These are phyloP conservation scores for Rhingia campestris DNA, from an alignment of 2,888 invertebrate genomes.

Conservation along the genomic window DNA sequence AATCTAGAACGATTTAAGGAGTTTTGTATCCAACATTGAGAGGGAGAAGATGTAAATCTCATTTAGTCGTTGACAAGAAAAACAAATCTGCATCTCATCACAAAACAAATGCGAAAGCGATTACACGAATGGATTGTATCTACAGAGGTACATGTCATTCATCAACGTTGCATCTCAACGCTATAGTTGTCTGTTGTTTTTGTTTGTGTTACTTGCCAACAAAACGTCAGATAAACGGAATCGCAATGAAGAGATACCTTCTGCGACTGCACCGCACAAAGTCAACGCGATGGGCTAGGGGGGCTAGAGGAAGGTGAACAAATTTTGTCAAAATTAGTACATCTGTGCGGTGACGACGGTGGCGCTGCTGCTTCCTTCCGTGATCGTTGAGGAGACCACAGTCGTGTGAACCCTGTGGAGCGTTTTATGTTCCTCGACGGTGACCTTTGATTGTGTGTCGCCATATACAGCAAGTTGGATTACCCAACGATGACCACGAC, in stretches of 20 bases:
- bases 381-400: neutral
- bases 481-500: conserved; percentile 62
- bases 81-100: conserved; percentile 28
- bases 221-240: conserved; percentile 6
- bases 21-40: conserved; percentile 11
- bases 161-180: conserved; percentile 53
- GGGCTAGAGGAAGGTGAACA: conserved; percentile 36
- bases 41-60: conserved; percentile 58
- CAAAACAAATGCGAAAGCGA: conserved; percentile 48
- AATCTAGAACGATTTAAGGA: conserved; percentile 63
- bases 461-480: conserved; percentile 30
- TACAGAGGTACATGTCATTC: conserved; percentile 58
- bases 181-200: neutral
- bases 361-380: neutral
- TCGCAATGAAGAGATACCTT: neutral
- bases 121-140: conserved; percentile 63
- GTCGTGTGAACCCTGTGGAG: conserved; percentile 67
- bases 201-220: neutral
- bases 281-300: neutral
- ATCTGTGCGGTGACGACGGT: conserved; percentile 4
- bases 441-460: conserved; percentile 58
- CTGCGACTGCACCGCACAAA: neutral
- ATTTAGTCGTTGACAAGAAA: conserved; percentile 12
- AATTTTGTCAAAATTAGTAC: conserved; percentile 69
- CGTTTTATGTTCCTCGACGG: conserved; percentile 41